phyloP scores from a whole-genome alignment of 2,797 vertebrate species.

The Saguinus oedipus region DNA sequence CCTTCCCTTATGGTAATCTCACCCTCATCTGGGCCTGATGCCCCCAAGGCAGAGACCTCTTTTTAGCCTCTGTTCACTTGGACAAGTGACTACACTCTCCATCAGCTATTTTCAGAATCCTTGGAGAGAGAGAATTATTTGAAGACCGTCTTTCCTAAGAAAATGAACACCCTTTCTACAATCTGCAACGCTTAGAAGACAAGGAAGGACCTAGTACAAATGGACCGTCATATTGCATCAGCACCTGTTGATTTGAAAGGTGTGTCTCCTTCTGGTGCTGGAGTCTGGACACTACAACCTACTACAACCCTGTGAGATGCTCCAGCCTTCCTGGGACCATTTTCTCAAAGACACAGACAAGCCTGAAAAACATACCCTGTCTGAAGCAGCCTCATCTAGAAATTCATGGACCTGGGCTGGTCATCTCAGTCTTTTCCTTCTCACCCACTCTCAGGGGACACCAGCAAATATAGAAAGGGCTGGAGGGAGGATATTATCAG shows the following conservation, averaged over 20 bases:
- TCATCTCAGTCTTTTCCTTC: neutral
- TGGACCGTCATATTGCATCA: too few species aligned
- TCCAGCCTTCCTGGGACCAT: neutral
- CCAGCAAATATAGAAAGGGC: conserved; percentile 7
- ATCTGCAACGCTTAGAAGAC: neutral
- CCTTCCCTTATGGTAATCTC: neutral
- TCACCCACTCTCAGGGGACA: neutral
- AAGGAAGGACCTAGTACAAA: neutral
- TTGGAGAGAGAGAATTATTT: neutral
- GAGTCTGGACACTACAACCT: neutral
- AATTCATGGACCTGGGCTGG: neutral
- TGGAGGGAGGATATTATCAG: neutral
- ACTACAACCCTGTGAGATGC: too few species aligned
- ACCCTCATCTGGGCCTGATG: neutral
- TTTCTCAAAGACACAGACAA: neutral
- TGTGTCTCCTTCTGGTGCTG: neutral
- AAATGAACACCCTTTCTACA: neutral
- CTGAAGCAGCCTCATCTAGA: neutral
- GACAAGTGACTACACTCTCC: neutral
- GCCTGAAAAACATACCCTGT: neutral
- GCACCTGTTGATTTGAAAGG: neutral
- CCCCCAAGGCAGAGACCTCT: neutral
- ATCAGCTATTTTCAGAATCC: neutral
- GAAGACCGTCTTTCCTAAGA: neutral
- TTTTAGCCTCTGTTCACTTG: neutral